Evolutionary conservation across 2,113 vertebrate genomes (phyloP).

Genomic region (Enhydra lutris): DNA sequence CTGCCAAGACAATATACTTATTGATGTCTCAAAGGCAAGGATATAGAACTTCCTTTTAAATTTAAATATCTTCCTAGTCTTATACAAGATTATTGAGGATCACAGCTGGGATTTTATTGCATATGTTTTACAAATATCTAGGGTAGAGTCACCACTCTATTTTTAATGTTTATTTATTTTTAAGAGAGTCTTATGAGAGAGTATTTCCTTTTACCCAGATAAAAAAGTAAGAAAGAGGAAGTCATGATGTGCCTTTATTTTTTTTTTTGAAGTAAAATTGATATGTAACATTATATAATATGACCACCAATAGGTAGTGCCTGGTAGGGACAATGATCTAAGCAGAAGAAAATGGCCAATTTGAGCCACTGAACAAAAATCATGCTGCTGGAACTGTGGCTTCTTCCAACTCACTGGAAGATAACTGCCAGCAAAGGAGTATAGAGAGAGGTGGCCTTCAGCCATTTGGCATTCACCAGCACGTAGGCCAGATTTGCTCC

Average conservation of each 20-base stretch:
- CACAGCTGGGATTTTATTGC: background rate
- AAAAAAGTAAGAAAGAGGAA: background rate
- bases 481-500: background rate
- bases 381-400: conserved; percentile 16
- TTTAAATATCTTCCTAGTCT: background rate
- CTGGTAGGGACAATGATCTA: background rate
- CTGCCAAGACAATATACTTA: background rate
- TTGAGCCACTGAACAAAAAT: conserved; percentile 27
- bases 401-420: conserved; percentile 50
- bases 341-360: conserved; percentile 49
- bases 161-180: background rate
- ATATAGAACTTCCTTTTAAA: background rate
- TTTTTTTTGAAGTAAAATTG: background rate
- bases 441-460: background rate
- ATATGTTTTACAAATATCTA: background rate
- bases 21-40: background rate
- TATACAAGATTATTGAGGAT: background rate
- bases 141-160: background rate
- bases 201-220: background rate
- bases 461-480: conserved; percentile 49
- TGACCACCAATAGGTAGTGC: background rate
- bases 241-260: background rate
- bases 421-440: background rate
- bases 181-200: background rate
- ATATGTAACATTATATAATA: background rate